A percentile compares a stretch with the other conserved stretches of the same genome.
These are phyloP conservation scores for Papilio demoleus DNA, from an alignment of 2,888 invertebrate species.

Conservation along the genomic window DNA sequence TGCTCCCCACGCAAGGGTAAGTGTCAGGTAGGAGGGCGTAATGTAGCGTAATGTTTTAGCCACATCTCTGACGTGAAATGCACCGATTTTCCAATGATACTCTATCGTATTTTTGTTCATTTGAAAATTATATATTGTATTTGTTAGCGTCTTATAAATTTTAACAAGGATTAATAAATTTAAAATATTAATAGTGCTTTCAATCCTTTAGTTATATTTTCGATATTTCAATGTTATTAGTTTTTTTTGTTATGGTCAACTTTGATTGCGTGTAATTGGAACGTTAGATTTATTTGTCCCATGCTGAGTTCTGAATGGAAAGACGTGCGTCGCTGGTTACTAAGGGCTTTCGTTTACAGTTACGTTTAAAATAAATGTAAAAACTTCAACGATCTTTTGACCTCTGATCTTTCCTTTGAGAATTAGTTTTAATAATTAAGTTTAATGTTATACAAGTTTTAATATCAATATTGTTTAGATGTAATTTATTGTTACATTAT, in stretches of 20 bases:
- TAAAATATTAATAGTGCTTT: slow-evolving; percentile 15
- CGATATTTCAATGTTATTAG: slow-evolving; percentile 7
- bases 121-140: no score
- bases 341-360: slow-evolving; percentile 50
- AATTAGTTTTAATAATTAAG: slow-evolving; percentile 9
- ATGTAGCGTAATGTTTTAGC: no score
- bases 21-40: no score
- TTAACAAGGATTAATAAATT: not conserved
- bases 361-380: slow-evolving; percentile 47
- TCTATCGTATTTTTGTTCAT: no score
- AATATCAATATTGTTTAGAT: not conserved
- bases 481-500: not conserved
- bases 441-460: slow-evolving; percentile 17
- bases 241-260: slow-evolving; percentile 33
- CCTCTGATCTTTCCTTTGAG: slow-evolving; percentile 35
- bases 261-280: slow-evolving; percentile 41
- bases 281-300: slow-evolving; percentile 53
- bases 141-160: not conserved
- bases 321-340: slow-evolving; percentile 57
- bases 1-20: no score
- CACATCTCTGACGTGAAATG: no score
- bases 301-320: slow-evolving; percentile 61
- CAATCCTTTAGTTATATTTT: slow-evolving; percentile 15
- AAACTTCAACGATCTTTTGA: slow-evolving; percentile 45
- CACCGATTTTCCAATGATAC: no score